Conservation (phyloP, 2,888 invertebrate genomes). For the Geophilus truncorum region DNA sequence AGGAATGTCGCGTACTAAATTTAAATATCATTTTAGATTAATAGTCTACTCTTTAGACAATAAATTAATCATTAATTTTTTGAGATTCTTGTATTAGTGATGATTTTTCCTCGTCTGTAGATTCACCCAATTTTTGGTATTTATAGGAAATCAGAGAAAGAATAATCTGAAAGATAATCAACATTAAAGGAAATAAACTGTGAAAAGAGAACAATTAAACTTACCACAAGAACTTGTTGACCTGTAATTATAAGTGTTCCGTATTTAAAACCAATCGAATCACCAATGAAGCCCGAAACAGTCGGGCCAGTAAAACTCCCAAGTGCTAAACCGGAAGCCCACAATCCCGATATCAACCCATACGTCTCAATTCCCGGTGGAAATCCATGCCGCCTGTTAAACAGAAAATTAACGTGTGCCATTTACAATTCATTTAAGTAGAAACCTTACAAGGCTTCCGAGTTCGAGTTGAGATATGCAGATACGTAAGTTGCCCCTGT, state of each 20-base stretch:
- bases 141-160: no score
- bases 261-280: conserved; percentile 62
- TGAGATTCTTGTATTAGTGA: no score
- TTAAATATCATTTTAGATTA: no score
- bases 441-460: conserved; percentile 63
- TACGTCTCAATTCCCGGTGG: conserved; percentile 83
- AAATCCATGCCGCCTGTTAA: conserved; percentile 57
- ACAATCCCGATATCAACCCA: conserved; percentile 80
- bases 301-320: conserved; percentile 52
- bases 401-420: no score
- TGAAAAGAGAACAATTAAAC: no score
- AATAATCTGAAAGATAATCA: no score
- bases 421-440: background rate
- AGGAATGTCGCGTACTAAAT: no score
- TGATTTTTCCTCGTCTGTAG: no score
- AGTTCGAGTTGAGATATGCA: conserved; percentile 75
- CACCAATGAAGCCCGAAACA: conserved; percentile 40
- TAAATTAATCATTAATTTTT: no score
- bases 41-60: no score
- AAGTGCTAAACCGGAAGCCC: conserved; percentile 82
- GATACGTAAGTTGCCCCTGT: conserved; percentile 79
- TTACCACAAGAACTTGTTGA: conserved; percentile 63
- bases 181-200: no score
- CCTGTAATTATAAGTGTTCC: conserved; percentile 66
- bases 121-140: no score